Base-by-base conservation (phyloP, 2,797 vertebrate genomes). In the Salmo trutta region DNA sequence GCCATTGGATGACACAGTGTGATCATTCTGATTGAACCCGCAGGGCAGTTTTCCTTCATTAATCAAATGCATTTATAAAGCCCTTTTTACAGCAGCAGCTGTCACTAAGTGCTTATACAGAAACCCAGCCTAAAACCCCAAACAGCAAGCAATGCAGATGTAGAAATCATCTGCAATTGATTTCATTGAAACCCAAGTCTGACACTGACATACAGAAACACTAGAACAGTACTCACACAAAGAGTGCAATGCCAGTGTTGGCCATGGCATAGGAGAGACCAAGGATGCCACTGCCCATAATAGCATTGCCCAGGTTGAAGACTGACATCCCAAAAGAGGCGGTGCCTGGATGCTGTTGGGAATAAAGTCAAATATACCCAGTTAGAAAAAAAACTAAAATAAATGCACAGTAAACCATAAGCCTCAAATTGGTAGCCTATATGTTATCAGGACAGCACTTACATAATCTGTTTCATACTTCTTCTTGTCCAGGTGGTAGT, bases 251-350 rank as follows among this genome's bases (percentile, higher is more conserved):
- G 91, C 98, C 98, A 69, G 98, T 99, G 94, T 99, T 99, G 94
- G 98, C 98, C 98, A 99, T 99, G 84, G 98, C 98, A 88, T 95
- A 99, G 75, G 98, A 96, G 84, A 99, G 95, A 75, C 96, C 98
- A 88, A 99, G 95, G 88, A 99, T 99, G 84, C 98, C 98, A 81
- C 98, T 99, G 89, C 98, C 98, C 96, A 99, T 98, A 93, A 99
- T 99, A 90, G 97, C 97, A 89, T 99, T 99, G 86, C 98, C 97
- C 90, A 99, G 95, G 92, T 99, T 99, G 95, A 99, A 99, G 86
- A 99, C 97, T 36, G 98, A 99, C 97, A 99, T 99, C 87, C 98
- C 98, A 75, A 99, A 99, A 75, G 98, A 97, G 68, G 97, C 96
- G 54, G 94, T 97, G 81, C 98, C 98, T 65, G 96, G 95, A 90